Evolutionary conservation across 2,888 invertebrate species (phyloP), one percentile per base, ranked within the genome.

Genomic region (Fragum sueziense): DNA sequence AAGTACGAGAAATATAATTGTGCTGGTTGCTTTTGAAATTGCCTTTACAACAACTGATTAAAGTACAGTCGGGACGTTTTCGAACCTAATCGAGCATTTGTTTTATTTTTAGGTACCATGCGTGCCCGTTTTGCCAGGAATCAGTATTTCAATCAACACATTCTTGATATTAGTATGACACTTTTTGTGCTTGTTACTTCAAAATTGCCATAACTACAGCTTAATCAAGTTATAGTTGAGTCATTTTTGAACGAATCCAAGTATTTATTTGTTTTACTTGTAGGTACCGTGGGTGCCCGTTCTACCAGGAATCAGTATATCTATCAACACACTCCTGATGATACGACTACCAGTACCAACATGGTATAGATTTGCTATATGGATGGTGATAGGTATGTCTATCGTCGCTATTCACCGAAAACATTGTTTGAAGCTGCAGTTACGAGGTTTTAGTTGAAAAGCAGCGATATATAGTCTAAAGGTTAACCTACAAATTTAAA

Each of bases 251-350:
- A 41, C 9, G 17, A 17, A 9, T 41, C 17, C 41, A 11, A 11
- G 41, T 9, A 17, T 17, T 52, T 6, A 29, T 22, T 59, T 22
- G 14, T 34, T 7, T n/a, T 1, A 25, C 41, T 87, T 20, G 14
- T 87, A 97, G 96, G 97, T 97, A 6, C 97, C 97, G 0, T 93
- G 96, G 22, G 96, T 97, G 0, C 98, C 98, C 1, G 93, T 97
- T 76, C 92, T 97, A 70, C 97, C 97, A 0, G 96, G 96, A 51
- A 89, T 97, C 61, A 97, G 97, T 90, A 96, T 97, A 82, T 95
- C 97, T 86, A 94, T 96, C 59, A 98, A 98, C 91, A 95, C 97
- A 74, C 97, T 97, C 91, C 94, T 98, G 29, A 97, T 98, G 97
- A 94, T 97, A 74, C 95, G 97, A 93, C 94, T 98, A 86, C 96